A percentile compares a stretch with the other conserved stretches of the same genome.
phyloP scores from a whole-genome alignment of 2,888 invertebrate species.

The Tholera decimalis region DNA sequence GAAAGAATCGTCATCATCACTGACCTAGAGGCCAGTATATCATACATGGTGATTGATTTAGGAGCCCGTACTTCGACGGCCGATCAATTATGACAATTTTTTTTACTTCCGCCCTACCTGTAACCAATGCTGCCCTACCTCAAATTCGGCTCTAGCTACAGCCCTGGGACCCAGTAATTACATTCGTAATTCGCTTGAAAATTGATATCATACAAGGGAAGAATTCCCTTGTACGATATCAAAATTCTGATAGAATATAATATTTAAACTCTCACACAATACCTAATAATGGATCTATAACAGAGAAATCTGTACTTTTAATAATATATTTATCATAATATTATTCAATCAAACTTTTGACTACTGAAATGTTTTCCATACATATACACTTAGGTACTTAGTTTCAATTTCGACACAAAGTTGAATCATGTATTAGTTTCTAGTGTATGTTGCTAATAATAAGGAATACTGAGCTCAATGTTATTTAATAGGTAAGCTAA shows the following conservation, averaged over 20 bases:
- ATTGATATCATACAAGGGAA: constrained; percentile 11
- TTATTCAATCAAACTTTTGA: not conserved
- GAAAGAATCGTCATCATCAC: too few species aligned
- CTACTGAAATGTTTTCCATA: too few species aligned
- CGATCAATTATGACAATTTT: too few species aligned
- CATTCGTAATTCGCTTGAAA: constrained; percentile 39
- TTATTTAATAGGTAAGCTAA: constrained; percentile 21
- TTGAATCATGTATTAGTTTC: constrained; percentile 8
- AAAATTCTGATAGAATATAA: constrained; percentile 4
- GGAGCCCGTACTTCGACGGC: too few species aligned
- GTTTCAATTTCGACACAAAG: not conserved
- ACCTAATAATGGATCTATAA: not conserved
- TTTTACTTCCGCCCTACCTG: too few species aligned
- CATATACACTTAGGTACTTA: not conserved
- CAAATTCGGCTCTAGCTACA: too few species aligned
- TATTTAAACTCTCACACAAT: constrained; percentile 13
- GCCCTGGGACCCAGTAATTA: constrained; percentile 40
- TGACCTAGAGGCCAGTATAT: too few species aligned
- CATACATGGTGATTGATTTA: too few species aligned
- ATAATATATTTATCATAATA: not conserved
- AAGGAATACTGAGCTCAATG: constrained; percentile 14
- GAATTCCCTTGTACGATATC: too few species aligned
- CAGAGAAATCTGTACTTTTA: not conserved
- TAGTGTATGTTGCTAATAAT: constrained; percentile 22
- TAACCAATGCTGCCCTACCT: too few species aligned